These are phyloP conservation scores for Magallana angulata DNA, from an alignment of 1,140 invertebrate genomes.

Conservation along the genomic window DNA sequence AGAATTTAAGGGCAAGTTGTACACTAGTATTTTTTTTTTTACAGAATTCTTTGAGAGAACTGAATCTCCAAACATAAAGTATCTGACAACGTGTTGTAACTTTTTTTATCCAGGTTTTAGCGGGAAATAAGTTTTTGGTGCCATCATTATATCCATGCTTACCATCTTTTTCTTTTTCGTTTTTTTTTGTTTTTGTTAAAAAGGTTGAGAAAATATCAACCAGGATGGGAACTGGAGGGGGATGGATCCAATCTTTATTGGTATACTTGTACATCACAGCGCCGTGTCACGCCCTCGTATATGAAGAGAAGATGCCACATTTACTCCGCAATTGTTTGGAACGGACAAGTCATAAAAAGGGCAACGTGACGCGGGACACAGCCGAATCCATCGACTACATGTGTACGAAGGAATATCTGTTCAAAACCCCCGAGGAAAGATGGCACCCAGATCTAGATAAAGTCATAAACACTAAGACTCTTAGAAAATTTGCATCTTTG, in stretches of 20 bases:
- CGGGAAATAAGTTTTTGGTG: too few species aligned
- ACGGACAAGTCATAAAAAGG: not conserved
- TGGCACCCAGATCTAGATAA: slow-evolving; percentile 19
- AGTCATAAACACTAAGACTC: not conserved
- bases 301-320: not conserved
- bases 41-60: not conserved
- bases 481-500: not conserved
- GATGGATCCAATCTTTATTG: not conserved
- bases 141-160: too few species aligned
- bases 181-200: too few species aligned
- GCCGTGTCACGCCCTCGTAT: not conserved
- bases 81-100: not conserved
- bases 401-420: slow-evolving; percentile 17
- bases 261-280: not conserved
- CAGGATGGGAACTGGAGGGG: not conserved
- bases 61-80: too few species aligned
- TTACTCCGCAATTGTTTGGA: not conserved
- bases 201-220: not conserved
- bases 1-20: not conserved
- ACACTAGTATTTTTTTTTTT: too few species aligned
- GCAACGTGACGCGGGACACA: not conserved
- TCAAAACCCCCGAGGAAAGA: slow-evolving; percentile 23
- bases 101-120: too few species aligned
- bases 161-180: not conserved
- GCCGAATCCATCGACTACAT: not conserved